Evolutionary conservation across 2,797 vertebrate genomes (phyloP).

Genomic region (Diplodus puntazzo): DNA sequence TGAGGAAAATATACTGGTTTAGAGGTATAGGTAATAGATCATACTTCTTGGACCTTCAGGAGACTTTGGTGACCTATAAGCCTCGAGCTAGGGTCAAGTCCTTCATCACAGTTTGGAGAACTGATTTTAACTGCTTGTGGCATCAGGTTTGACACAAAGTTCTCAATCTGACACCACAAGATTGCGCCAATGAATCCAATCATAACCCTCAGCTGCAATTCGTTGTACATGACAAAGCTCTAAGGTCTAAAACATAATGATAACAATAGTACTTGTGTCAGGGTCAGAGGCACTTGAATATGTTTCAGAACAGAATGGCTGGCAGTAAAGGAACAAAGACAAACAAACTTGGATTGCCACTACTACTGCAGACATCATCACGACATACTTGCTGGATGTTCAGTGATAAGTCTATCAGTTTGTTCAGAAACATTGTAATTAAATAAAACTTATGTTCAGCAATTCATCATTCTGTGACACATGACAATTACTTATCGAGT

Average conservation of each 20-base stretch:
- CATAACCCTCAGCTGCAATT: constrained; percentile 4
- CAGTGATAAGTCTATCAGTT: not conserved
- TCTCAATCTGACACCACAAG: constrained; percentile 35
- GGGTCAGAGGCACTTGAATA: constrained; percentile 73
- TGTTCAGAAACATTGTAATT: not conserved
- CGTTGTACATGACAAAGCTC: constrained; percentile 13
- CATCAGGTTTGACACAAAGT: not conserved
- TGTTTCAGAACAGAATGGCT: constrained; percentile 19
- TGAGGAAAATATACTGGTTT: constrained; percentile 22
- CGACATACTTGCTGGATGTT: not conserved
- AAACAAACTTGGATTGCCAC: not conserved
- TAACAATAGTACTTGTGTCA: constrained; percentile 46
- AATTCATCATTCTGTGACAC: not conserved
- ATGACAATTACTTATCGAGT: constrained; percentile 20
- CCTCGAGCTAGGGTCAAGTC: not conserved
- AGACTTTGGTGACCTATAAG: not conserved
- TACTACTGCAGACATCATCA: not conserved
- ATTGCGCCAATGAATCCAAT: constrained; percentile 40
- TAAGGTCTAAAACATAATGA: constrained; percentile 17
- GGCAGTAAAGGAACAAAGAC: not conserved
- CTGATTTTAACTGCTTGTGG: not conserved
- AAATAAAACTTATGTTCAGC: not conserved
- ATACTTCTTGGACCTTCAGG: constrained; percentile 4
- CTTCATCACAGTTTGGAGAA: not conserved
- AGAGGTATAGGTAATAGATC: not conserved